phyloP scores from a whole-genome alignment of 2,888 invertebrate genomes.

The Pandemis heparana region DNA sequence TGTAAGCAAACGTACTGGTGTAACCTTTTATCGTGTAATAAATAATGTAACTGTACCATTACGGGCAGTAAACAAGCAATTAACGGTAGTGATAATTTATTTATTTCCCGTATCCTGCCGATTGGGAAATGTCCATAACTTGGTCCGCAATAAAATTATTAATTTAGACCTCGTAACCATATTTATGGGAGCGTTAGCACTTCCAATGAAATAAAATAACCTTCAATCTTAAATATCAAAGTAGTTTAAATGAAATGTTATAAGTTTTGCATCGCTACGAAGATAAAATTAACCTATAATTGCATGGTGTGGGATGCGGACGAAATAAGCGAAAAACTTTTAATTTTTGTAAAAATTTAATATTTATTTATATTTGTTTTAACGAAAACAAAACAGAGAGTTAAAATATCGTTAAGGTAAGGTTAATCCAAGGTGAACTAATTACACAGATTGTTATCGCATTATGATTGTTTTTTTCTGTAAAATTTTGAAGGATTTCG shows the following conservation, averaged over 20 bases:
- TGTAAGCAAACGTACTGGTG: background rate
- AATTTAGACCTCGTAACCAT: background rate
- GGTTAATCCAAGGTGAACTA: too few relatives aligned
- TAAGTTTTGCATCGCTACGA: too few relatives aligned
- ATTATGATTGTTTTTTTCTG: too few relatives aligned
- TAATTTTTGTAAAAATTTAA: too few relatives aligned
- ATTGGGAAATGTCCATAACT: constrained; percentile 16
- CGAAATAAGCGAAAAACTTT: too few relatives aligned
- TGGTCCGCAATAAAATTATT: constrained; percentile 7
- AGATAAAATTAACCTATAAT: too few relatives aligned
- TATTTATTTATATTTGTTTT: too few relatives aligned
- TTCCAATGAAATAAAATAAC: background rate
- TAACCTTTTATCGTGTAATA: constrained; percentile 15
- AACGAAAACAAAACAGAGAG: too few relatives aligned
- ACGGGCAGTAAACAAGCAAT: constrained; percentile 32
- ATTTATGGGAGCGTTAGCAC: background rate
- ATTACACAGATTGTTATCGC: too few relatives aligned
- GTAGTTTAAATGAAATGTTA: background rate
- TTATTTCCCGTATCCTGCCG: constrained; percentile 29
- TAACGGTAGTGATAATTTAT: constrained; percentile 31
- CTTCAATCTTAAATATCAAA: background rate
- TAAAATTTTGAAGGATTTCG: too few relatives aligned
- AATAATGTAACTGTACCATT: constrained; percentile 25
- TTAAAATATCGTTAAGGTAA: too few relatives aligned
- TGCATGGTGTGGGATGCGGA: too few relatives aligned